Evolutionary conservation across 2,888 invertebrate species (phyloP).

Genomic region (Asteroscopus sphinx): DNA sequence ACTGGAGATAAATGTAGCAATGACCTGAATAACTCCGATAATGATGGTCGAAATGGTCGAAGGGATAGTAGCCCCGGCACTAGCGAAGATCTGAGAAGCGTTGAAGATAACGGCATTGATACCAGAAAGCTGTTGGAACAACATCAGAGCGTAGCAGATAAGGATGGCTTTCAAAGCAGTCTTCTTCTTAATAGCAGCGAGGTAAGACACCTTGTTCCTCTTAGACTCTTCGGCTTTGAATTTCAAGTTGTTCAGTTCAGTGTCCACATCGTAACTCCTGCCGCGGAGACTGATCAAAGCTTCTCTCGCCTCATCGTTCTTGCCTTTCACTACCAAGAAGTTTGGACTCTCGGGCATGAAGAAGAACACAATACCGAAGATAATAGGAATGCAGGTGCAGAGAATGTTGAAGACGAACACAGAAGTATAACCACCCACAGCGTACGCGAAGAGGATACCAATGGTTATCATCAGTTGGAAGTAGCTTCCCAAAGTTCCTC

Average conservation of each 20-base stretch:
- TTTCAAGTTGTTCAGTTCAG: conserved; percentile 91
- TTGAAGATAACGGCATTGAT: conserved; percentile 96
- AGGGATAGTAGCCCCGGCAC: conserved; percentile 90
- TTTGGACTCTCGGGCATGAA: conserved; percentile 97
- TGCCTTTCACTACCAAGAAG: conserved; percentile 91
- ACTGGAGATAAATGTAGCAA: conserved; percentile 93
- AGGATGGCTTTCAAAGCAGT: conserved; percentile 92
- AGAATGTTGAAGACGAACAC: conserved; percentile 91
- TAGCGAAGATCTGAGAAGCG: conserved; percentile 92
- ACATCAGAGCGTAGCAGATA: conserved; percentile 95
- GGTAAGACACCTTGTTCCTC: conserved; percentile 88
- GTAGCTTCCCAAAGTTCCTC: conserved; percentile 96
- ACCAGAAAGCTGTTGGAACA: conserved; percentile 96
- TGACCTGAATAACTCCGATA: conserved; percentile 95
- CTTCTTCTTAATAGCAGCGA: conserved; percentile 89
- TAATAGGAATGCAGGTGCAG: conserved; percentile 91
- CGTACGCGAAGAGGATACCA: conserved; percentile 95
- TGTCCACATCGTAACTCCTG: conserved; percentile 91
- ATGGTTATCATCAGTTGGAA: conserved; percentile 96
- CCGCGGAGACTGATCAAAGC: conserved; percentile 94
- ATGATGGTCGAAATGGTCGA: conserved; percentile 92
- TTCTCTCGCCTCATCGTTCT: conserved; percentile 91
- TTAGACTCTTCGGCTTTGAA: conserved; percentile 86
- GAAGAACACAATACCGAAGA: conserved; percentile 92
- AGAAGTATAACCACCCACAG: conserved; percentile 90